A percentile compares a stretch with the other conserved stretches of the same genome.
These are phyloP conservation scores for Enoplosus armatus DNA, from an alignment of 2,797 vertebrate genomes.

Conservation along the genomic window DNA sequence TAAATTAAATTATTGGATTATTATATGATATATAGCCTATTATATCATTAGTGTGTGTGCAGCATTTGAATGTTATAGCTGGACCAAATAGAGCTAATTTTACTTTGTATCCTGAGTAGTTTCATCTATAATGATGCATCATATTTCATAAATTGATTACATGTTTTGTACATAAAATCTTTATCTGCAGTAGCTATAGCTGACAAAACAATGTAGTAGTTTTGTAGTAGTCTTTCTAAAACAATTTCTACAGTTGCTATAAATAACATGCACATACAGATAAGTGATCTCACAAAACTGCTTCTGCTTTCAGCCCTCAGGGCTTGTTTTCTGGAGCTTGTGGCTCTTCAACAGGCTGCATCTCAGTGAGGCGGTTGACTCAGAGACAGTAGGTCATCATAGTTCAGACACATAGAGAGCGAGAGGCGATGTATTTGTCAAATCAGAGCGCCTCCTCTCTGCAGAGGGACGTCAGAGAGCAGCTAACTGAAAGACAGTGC, in stretches of 20 bases:
- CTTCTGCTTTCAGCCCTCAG: neutral
- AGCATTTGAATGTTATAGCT: neutral
- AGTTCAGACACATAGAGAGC: neutral
- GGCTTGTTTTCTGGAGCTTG: conserved; percentile 1
- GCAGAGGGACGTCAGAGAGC: neutral
- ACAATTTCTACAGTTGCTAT: neutral
- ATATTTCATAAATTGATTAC: too few species aligned
- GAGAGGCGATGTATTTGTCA: conserved; percentile 3
- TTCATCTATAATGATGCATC: neutral
- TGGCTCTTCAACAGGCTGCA: neutral
- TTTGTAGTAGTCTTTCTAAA: too few species aligned
- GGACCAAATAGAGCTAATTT: neutral
- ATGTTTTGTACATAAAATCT: neutral
- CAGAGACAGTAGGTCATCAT: neutral
- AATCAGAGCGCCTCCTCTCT: neutral
- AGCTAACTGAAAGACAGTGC: neutral
- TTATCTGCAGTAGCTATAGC: neutral
- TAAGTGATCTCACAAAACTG: neutral
- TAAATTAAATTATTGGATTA: neutral
- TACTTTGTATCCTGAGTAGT: neutral
- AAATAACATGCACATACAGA: neutral
- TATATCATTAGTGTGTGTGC: neutral
- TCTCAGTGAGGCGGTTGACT: neutral
- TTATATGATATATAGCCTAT: too few species aligned
- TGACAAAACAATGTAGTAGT: neutral